phyloP scores from a whole-genome alignment of 2,797 vertebrate genomes.

The Silurus lanzhouensis region DNA sequence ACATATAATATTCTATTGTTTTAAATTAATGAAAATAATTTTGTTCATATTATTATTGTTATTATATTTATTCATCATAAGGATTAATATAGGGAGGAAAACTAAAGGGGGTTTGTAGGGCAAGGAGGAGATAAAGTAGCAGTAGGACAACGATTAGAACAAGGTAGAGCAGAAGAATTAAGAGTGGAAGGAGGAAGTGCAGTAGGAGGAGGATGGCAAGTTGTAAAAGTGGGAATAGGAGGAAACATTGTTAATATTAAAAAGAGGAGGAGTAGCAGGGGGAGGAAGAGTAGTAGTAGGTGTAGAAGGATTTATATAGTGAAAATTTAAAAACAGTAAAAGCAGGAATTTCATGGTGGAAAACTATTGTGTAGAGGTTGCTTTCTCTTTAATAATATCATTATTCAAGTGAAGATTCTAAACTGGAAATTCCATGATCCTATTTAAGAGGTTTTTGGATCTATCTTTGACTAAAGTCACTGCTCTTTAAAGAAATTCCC shows the following conservation, averaged over 20 bases:
- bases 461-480: not conserved
- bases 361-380: not conserved
- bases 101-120: not conserved
- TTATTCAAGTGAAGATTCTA: not conserved
- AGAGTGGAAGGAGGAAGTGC: not conserved
- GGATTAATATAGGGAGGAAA: too few species aligned
- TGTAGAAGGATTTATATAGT: not conserved
- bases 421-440: conserved; percentile 16
- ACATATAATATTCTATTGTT: not conserved
- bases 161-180: not conserved
- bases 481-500: conserved; percentile 3
- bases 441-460: not conserved
- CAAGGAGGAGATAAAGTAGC: not conserved
- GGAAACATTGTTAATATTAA: too few species aligned
- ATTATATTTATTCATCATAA: not conserved
- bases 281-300: not conserved
- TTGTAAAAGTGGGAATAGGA: not conserved
- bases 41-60: not conserved
- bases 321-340: not conserved
- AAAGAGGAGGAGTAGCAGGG: too few species aligned
- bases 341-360: not conserved
- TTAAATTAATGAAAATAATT: not conserved
- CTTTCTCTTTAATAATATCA: not conserved
- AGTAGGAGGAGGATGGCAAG: not conserved
- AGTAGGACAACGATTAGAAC: not conserved